phyloP scores from a whole-genome alignment of 2,888 invertebrate genomes.

The Ophraella communa region DNA sequence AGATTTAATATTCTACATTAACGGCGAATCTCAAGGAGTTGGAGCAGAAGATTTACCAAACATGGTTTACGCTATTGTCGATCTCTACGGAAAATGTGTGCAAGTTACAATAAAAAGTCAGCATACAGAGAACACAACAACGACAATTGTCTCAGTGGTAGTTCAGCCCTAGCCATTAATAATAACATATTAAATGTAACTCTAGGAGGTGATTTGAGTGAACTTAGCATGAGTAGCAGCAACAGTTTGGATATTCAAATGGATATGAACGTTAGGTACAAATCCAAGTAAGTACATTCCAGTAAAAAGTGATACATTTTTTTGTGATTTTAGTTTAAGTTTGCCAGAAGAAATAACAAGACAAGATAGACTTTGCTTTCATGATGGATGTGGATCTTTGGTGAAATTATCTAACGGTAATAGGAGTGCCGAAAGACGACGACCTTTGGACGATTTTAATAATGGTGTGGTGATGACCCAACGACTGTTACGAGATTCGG shows the following conservation, averaged over 20 bases:
- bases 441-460: slow-evolving; percentile 93
- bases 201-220: slow-evolving; percentile 58
- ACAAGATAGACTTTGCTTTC: slow-evolving; percentile 78
- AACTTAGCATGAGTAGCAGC: slow-evolving; percentile 59
- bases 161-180: slow-evolving; percentile 59
- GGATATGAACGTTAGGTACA: slow-evolving; percentile 60
- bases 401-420: slow-evolving; percentile 85
- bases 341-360: slow-evolving; percentile 54
- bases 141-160: slow-evolving; percentile 60
- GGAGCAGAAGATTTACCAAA: slow-evolving; percentile 79
- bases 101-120: slow-evolving; percentile 71
- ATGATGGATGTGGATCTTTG: slow-evolving; percentile 85
- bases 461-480: slow-evolving; percentile 97
- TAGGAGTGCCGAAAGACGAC: slow-evolving; percentile 83
- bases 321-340: slow-evolving; percentile 48
- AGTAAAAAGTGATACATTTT: no score
- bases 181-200: slow-evolving; percentile 60
- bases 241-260: slow-evolving; percentile 59
- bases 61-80: slow-evolving; percentile 77
- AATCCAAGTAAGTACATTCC: no score
- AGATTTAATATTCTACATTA: slow-evolving; percentile 86
- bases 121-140: slow-evolving; percentile 58
- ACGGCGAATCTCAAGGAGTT: slow-evolving; percentile 87
- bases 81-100: slow-evolving; percentile 84
- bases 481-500: slow-evolving; percentile 83